Evolutionary conservation across 1,140 invertebrate species (phyloP).

Genomic region (Teleogryllus occipitalis): DNA sequence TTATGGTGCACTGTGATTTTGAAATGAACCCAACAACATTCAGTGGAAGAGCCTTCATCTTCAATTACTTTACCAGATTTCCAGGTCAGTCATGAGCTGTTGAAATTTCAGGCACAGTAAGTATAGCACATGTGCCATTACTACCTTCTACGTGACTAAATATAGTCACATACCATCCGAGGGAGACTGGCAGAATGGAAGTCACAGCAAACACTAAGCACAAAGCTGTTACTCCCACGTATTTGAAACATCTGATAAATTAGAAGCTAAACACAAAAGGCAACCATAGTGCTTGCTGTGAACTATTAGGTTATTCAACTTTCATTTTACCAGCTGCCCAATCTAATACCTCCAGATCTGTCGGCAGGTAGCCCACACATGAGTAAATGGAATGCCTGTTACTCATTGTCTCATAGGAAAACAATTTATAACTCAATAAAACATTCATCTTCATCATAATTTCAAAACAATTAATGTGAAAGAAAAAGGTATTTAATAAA

Average conservation of each 20-base stretch:
- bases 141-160: neutral
- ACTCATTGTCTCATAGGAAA: neutral
- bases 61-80: neutral
- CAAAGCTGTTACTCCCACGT: neutral
- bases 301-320: neutral
- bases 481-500: neutral
- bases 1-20: neutral
- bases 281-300: neutral
- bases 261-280: neutral
- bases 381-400: neutral
- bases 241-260: neutral
- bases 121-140: neutral
- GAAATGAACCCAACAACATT: conserved; percentile 8
- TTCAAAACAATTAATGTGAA: neutral
- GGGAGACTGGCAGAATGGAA: neutral
- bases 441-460: neutral
- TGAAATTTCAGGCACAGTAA: neutral
- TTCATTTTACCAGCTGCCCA: neutral
- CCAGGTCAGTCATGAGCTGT: neutral
- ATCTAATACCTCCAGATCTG: neutral
- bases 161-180: neutral
- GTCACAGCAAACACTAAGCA: neutral
- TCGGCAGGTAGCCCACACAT: neutral
- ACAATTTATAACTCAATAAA: neutral
- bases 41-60: neutral